Percentiles rank a stretch among this genome's conserved stretches.
phyloP scores from a whole-genome alignment of 2,888 invertebrate species.

The Trissolcus brochymenae region DNA sequence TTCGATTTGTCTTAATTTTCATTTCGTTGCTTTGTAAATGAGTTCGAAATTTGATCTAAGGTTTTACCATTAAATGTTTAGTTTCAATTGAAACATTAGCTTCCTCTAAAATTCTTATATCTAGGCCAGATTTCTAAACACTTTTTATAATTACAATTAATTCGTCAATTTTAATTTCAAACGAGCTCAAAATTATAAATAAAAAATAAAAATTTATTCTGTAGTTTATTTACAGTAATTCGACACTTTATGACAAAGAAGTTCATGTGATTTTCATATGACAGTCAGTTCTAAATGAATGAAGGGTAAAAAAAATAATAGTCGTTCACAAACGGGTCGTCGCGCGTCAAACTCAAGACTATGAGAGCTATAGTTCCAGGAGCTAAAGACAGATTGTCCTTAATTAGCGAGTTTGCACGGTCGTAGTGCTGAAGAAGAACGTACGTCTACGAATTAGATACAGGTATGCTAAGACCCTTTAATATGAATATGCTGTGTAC shows the following conservation, averaged over 20 bases:
- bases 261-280: slow-evolving; percentile 1
- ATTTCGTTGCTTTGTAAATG: slow-evolving; percentile 29
- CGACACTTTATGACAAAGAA: slow-evolving; percentile 26
- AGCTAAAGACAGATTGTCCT: slow-evolving; percentile 50
- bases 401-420: slow-evolving; percentile 59
- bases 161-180: not conserved
- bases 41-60: slow-evolving; percentile 13
- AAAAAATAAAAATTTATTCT: too few relatives aligned
- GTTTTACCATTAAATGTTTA: too few relatives aligned
- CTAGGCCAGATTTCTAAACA: too few relatives aligned
- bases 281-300: not conserved
- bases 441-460: slow-evolving; percentile 62
- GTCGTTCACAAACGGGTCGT: slow-evolving; percentile 49
- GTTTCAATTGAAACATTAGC: too few relatives aligned
- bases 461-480: slow-evolving; percentile 59
- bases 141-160: not conserved
- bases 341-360: slow-evolving; percentile 45
- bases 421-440: slow-evolving; percentile 61
- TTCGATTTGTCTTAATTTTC: slow-evolving; percentile 18
- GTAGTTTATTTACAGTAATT: not conserved
- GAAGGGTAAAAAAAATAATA: slow-evolving; percentile 23
- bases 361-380: slow-evolving; percentile 50
- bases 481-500: slow-evolving; percentile 61
- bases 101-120: too few relatives aligned
- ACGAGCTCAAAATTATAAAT: too few relatives aligned